Evolutionary conservation across 2,797 vertebrate genomes (phyloP), one percentile per base, ranked within the genome.

Genomic region (Poeciliopsis infans): DNA sequence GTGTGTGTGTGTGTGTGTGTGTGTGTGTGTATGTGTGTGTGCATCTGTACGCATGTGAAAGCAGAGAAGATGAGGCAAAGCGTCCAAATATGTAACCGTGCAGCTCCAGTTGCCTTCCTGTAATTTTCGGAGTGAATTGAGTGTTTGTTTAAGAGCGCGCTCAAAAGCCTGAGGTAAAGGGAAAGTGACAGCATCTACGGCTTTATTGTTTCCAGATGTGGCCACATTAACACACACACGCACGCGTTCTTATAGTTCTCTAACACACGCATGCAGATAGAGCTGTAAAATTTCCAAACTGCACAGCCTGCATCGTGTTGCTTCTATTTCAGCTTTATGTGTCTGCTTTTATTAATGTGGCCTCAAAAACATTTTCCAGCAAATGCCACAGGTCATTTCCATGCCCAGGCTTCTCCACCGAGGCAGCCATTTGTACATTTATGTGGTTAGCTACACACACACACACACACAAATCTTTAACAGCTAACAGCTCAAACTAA

Each of bases 121-220:
- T 93, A 94, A 95, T 94, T 92, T 93, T 93, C 83, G 86, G 85
- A 89, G 90, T 91, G 93, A 93, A 93, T 90, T 94, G 90, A 94
- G 85, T 95, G 94, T 95, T 95, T 94, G 91, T 94, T 94, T 95
- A 93, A 95, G 91, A 90, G 86, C 83, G 86, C 78, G 81, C 83
- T 94, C 87, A 87, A 89, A 92, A 76, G 79, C 89, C 91, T 85
- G 92, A 94, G 89, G 89, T 90, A 91, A 89, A 92, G 87, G 80
- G 87, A 94, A 94, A 92, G 93, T 94, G 94, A 95, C 94, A 95
- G 93, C 91, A 92, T 94, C 89, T 79, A 86, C 90, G 25, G 53
- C 87, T 85, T 87, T 89, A 95, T 94, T 91, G 90, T 91, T 95
- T 94, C 94, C 94, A 95, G 94, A 95, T 95, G 94, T 93, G 79